Percentiles rank a stretch among this genome's conserved stretches.
These are phyloP conservation scores for Criorhina ranunculi DNA, from an alignment of 2,888 invertebrate species.

Conservation along the genomic window DNA sequence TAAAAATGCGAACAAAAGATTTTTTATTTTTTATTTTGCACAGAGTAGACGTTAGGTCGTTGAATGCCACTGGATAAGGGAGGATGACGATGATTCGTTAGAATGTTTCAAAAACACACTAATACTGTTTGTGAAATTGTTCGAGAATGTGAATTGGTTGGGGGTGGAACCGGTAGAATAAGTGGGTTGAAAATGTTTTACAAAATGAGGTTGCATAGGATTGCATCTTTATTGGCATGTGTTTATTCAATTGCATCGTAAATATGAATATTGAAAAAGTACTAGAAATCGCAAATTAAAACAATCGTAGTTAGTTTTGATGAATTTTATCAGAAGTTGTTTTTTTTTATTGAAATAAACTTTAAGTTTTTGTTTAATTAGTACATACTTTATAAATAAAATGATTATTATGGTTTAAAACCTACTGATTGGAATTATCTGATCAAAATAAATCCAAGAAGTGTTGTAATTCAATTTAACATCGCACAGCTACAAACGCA, in stretches of 20 bases:
- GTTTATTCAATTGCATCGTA: constrained; percentile 29
- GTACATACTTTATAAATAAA: too few relatives aligned
- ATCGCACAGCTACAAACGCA: too few relatives aligned
- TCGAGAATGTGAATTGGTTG: constrained; percentile 70
- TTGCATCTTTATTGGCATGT: constrained; percentile 28
- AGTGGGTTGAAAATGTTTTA: constrained; percentile 33
- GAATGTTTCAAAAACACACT: constrained; percentile 56
- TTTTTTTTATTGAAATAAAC: too few relatives aligned
- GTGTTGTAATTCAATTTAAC: too few relatives aligned
- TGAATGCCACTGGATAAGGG: constrained; percentile 42
- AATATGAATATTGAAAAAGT: constrained; percentile 24
- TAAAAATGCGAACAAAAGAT: constrained; percentile 59
- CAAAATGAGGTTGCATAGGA: constrained; percentile 45
- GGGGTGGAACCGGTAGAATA: constrained; percentile 23
- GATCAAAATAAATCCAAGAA: too few relatives aligned
- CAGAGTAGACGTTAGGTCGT: constrained; percentile 40
- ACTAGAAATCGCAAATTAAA: constrained; percentile 31
- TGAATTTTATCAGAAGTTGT: too few relatives aligned
- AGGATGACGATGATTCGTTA: constrained; percentile 53
- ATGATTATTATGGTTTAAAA: too few relatives aligned
- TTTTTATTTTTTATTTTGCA: constrained; percentile 34
- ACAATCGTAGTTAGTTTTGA: constrained; percentile 25
- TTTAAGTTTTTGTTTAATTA: too few relatives aligned
- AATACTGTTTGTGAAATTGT: constrained; percentile 77
- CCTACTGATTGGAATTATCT: too few relatives aligned